Evolutionary conservation across 1,140 invertebrate species (phyloP).

Genomic region (Colletes gigas): DNA sequence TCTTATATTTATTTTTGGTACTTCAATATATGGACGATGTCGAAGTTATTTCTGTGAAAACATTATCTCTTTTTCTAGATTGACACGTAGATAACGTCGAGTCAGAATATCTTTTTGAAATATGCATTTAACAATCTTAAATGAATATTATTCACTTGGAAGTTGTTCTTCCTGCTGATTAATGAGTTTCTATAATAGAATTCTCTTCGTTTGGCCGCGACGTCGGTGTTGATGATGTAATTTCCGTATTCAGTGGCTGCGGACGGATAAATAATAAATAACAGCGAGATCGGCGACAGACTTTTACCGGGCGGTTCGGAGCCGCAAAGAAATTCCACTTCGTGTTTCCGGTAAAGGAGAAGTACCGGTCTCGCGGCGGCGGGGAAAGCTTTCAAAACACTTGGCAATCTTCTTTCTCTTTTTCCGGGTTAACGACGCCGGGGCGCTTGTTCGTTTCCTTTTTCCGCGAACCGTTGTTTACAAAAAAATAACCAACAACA

Average conservation of each 20-base stretch:
- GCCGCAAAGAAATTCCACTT: slow-evolving; percentile 25
- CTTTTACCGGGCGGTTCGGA: slow-evolving; percentile 4
- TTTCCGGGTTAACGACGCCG: slow-evolving; percentile 39
- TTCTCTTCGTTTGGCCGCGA: background rate
- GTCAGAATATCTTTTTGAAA: too few species aligned
- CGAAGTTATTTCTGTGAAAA: too few species aligned
- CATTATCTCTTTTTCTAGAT: too few species aligned
- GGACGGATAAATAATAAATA: background rate
- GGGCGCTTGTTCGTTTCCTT: slow-evolving; percentile 22
- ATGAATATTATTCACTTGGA: background rate
- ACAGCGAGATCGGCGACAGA: background rate
- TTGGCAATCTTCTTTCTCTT: slow-evolving; percentile 44
- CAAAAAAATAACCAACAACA: background rate
- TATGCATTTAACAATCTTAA: too few species aligned
- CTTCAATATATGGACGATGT: too few species aligned
- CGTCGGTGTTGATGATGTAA: too few species aligned
- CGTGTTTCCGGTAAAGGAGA: slow-evolving; percentile 34
- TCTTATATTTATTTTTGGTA: background rate
- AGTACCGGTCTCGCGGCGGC: slow-evolving; percentile 23
- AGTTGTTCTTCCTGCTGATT: background rate
- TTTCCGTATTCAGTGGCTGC: too few species aligned
- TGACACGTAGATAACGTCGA: too few species aligned
- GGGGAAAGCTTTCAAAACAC: slow-evolving; percentile 46
- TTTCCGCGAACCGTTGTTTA: background rate
- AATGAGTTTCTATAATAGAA: background rate